Percentiles rank a stretch among this genome's conserved stretches.
Evolutionary conservation across 2,797 vertebrate species (phyloP).

Genomic region (Buphagus erythrorhynchus): DNA sequence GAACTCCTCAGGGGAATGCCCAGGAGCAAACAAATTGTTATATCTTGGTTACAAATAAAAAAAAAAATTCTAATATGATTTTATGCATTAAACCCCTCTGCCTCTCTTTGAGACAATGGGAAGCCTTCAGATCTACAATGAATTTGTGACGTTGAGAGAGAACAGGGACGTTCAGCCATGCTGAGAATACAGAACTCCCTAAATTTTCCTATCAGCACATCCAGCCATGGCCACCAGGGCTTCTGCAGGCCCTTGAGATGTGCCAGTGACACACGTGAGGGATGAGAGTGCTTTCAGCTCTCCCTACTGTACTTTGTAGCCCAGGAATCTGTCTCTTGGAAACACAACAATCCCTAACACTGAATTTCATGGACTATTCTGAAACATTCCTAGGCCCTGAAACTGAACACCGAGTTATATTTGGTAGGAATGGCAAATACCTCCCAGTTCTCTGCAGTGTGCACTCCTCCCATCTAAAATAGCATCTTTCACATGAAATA

Average conservation of each 20-base stretch:
- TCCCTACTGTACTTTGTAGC: background rate
- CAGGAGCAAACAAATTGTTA: background rate
- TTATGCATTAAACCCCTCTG: background rate
- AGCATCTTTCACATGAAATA: background rate
- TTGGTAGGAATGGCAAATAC: background rate
- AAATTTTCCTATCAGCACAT: background rate
- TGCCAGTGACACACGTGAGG: background rate
- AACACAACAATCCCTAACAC: background rate
- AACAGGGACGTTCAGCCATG: background rate
- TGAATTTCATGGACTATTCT: background rate
- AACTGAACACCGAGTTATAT: background rate
- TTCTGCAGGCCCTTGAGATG: background rate
- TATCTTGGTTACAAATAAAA: background rate
- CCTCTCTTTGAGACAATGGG: background rate
- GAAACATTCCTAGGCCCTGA: background rate
- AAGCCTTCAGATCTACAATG: background rate
- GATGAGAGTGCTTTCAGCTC: background rate
- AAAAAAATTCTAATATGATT: background rate
- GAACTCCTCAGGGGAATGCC: background rate
- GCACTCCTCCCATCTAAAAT: background rate
- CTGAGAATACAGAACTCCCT: background rate
- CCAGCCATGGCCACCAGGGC: background rate
- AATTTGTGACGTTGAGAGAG: background rate
- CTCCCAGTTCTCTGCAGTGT: background rate
- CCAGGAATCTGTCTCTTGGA: background rate